A percentile compares a stretch with the other conserved stretches of the same genome.
phyloP scores from a whole-genome alignment of 2,888 invertebrate species.

The Galeopsomyia nigrocyanea region DNA sequence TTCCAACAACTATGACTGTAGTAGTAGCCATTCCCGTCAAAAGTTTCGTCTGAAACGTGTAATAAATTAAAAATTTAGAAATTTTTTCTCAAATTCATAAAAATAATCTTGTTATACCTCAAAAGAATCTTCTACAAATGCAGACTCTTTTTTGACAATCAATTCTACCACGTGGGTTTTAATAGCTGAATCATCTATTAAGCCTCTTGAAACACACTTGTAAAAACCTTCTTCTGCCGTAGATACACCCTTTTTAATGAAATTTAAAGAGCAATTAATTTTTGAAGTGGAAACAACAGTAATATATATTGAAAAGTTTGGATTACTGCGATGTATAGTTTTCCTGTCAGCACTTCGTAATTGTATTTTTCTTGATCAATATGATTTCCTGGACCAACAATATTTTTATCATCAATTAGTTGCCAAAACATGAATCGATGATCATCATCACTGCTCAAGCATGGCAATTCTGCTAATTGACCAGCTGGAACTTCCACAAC shows the following conservation, averaged over 20 bases:
- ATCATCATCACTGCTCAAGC: conserved; percentile 76
- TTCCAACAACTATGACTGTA: conserved; percentile 60
- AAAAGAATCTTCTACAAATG: conserved; percentile 64
- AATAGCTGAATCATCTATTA: conserved; percentile 70
- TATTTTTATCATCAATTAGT: conserved; percentile 70
- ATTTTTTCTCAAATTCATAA: neutral
- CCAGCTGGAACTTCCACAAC: conserved; percentile 73
- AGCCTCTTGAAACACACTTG: conserved; percentile 75
- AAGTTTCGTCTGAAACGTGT: conserved; percentile 58
- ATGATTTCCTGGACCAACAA: conserved; percentile 76
- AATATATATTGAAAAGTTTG: neutral
- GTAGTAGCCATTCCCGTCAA: conserved; percentile 61
- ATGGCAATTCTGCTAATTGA: conserved; percentile 73
- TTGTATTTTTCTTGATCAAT: conserved; percentile 76
- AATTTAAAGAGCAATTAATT: conserved; percentile 1
- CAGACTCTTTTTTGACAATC: conserved; percentile 71
- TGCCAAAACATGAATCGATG: conserved; percentile 81
- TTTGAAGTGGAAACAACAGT: neutral
- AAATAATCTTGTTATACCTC: conserved; percentile 57
- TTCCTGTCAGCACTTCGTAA: conserved; percentile 79
- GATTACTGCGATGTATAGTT: conserved; percentile 75
- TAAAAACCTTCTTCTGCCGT: conserved; percentile 76
- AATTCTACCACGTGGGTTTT: conserved; percentile 74
- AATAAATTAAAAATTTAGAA: conserved; percentile 21
- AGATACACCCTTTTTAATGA: conserved; percentile 71